Percentiles rank a stretch among this genome's conserved stretches.
Conservation (phyloP, 2,113 vertebrate species). For the Numida meleagris region DNA sequence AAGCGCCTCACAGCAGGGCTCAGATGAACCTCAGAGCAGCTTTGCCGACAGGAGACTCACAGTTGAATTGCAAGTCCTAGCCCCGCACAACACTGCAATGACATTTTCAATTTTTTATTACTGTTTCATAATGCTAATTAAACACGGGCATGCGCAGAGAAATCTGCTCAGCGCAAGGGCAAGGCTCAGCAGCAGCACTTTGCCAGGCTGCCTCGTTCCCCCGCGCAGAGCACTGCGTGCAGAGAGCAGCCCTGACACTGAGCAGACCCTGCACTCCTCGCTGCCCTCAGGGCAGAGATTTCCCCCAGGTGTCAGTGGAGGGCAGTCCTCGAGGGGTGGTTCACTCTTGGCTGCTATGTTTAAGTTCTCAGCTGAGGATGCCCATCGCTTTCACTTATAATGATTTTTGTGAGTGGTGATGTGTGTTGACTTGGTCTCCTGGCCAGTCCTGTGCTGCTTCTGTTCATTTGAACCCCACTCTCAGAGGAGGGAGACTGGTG, state of each 20-base stretch:
- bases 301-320: not conserved
- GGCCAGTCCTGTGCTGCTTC: not conserved
- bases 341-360: not conserved
- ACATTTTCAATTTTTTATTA: not conserved
- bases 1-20: accelerated
- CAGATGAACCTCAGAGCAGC: not conserved
- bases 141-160: not conserved
- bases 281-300: not conserved
- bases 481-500: not conserved
- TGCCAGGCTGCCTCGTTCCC: not conserved
- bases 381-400: not conserved
- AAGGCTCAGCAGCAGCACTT: not conserved
- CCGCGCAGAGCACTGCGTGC: not conserved
- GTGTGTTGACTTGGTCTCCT: not conserved
- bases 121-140: not conserved
- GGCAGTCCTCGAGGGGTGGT: not conserved
- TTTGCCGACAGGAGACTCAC: not conserved
- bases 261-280: accelerated
- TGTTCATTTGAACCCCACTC: not conserved
- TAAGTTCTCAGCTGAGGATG: not conserved
- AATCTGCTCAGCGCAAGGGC: not conserved
- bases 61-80: not conserved
- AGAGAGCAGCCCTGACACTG: not conserved
- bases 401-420: not conserved
- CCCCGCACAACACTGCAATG: not conserved